Conservation (phyloP, 1,140 invertebrate species). For the Conus betulinus region DNA sequence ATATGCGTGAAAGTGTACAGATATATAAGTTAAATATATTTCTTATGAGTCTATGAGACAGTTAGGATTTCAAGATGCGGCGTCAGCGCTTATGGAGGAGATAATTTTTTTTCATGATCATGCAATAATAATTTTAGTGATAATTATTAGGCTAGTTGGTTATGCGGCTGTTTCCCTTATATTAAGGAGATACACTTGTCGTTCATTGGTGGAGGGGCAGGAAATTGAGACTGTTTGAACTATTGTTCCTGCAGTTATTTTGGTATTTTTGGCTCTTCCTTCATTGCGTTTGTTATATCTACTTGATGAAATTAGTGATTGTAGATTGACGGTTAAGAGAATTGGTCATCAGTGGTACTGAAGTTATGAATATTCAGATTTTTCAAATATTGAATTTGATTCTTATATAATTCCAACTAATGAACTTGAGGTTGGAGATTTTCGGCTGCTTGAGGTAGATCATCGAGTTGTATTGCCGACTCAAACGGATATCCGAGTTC, state of each 20-base stretch:
- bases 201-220: conserved; percentile 76
- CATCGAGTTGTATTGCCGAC: conserved; percentile 79
- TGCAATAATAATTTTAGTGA: conserved; percentile 78
- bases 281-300: conserved; percentile 80
- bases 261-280: conserved; percentile 81
- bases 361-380: conserved; percentile 82
- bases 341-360: conserved; percentile 84
- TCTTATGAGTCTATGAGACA: conserved; percentile 76
- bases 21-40: no score
- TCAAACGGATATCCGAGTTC: conserved; percentile 78
- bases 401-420: conserved; percentile 79
- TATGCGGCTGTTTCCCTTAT: conserved; percentile 75
- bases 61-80: conserved; percentile 79
- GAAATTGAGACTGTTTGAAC: conserved; percentile 82
- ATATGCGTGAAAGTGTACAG: no score
- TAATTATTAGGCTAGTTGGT: conserved; percentile 71
- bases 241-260: conserved; percentile 79
- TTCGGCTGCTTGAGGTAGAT: conserved; percentile 82
- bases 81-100: conserved; percentile 79
- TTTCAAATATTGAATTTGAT: conserved; percentile 81
- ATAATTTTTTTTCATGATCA: conserved; percentile 81
- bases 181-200: conserved; percentile 75
- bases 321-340: conserved; percentile 79
- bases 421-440: conserved; percentile 72
- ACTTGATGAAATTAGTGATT: conserved; percentile 79